Conservation (phyloP, 1,140 invertebrate species). For the Apis cerana region DNA sequence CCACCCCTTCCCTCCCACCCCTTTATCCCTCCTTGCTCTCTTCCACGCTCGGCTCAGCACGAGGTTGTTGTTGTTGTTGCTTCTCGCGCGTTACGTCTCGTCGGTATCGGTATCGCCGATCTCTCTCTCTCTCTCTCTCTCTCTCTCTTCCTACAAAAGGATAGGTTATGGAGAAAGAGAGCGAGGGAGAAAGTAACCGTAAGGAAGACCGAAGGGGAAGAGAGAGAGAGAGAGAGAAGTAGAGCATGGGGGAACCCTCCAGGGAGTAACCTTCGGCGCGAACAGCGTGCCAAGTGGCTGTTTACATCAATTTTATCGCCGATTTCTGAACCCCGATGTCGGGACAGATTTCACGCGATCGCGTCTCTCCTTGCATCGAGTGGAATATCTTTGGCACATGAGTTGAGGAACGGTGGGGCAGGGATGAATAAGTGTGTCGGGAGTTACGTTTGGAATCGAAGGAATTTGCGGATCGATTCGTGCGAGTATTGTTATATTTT, state of each 20-base stretch:
- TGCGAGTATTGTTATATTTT: too few species aligned
- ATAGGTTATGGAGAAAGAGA: constrained; percentile 52
- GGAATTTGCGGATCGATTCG: neutral
- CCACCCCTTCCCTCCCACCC: neutral
- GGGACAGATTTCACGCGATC: constrained; percentile 58
- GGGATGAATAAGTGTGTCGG: too few species aligned
- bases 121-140: neutral
- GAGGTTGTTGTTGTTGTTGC: constrained; percentile 40
- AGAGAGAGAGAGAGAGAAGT: constrained; percentile 25
- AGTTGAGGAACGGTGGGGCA: neutral
- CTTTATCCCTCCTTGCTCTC: constrained; percentile 16
- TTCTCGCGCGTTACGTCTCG: constrained; percentile 32
- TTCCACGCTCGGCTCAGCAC: constrained; percentile 10
- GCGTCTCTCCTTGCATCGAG: constrained; percentile 18
- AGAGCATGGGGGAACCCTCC: constrained; percentile 45
- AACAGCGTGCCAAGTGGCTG: constrained; percentile 75
- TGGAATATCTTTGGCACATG: neutral
- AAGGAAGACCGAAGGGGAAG: constrained; percentile 28
- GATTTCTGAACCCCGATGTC: constrained; percentile 74
- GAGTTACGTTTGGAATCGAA: neutral
- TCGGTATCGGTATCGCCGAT: constrained; percentile 19
- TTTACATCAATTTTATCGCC: constrained; percentile 80
- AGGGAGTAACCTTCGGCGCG: constrained; percentile 61
- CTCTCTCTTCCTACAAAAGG: constrained; percentile 14
- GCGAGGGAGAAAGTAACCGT: constrained; percentile 26